phyloP scores from a whole-genome alignment of 2,888 invertebrate species.

The Nasonovia ribisnigri region DNA sequence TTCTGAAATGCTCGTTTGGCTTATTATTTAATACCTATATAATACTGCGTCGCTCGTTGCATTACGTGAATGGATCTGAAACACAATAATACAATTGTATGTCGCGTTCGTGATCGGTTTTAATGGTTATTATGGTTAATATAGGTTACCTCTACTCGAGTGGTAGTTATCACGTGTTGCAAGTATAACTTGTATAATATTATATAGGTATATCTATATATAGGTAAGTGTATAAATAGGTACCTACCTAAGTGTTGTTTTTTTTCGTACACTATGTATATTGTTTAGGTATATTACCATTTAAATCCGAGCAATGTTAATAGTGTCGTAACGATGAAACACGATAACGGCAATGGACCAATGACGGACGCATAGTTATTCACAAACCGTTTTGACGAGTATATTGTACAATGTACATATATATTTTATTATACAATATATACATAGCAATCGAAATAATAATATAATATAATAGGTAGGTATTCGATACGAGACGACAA shows the following conservation, averaged over 20 bases:
- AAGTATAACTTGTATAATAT: not conserved
- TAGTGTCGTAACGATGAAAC: conserved; percentile 15
- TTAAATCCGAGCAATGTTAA: not conserved
- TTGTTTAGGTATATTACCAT: not conserved
- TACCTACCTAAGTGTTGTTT: not conserved
- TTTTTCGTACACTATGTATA: not conserved
- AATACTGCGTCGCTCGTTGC: not conserved
- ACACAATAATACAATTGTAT: not conserved
- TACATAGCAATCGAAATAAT: not conserved
- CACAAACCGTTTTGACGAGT: conserved; percentile 4
- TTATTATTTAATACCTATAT: not conserved
- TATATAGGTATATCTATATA: not conserved
- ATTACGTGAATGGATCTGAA: not conserved
- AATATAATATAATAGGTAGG: not conserved
- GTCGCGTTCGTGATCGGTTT: not conserved
- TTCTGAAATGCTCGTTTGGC: not conserved
- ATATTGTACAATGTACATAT: not conserved
- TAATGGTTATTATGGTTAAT: not conserved
- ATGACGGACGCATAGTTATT: not conserved
- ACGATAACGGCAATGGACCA: not conserved
- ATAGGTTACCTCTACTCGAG: not conserved
- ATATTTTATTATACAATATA: not conserved
- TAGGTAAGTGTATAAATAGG: not conserved
- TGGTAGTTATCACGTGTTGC: not conserved
- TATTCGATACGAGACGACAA: conserved; percentile 9